Evolutionary conservation across 2,797 vertebrate genomes (phyloP).

Genomic region (Sparus aurata): DNA sequence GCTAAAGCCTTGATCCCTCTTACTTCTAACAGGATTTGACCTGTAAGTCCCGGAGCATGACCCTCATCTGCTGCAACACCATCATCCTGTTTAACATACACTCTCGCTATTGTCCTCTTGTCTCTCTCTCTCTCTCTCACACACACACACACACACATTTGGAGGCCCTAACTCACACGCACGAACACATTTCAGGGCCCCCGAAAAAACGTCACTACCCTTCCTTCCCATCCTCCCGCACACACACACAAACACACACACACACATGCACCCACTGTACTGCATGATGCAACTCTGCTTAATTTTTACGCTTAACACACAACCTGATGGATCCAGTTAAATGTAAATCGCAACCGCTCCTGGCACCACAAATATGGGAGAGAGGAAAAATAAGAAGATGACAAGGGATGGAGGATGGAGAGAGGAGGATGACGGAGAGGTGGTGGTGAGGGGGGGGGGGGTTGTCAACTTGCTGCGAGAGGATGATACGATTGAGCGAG

Average conservation of each 20-base stretch:
- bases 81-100: slow-evolving; percentile 81
- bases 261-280: slow-evolving; percentile 24
- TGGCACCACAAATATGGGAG: slow-evolving; percentile 29
- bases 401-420: slow-evolving; percentile 46
- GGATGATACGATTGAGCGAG: slow-evolving; percentile 73
- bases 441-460: not conserved
- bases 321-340: slow-evolving; percentile 65
- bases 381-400: slow-evolving; percentile 40
- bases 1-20: slow-evolving; percentile 83
- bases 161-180: slow-evolving; percentile 17
- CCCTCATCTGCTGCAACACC: slow-evolving; percentile 78
- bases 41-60: slow-evolving; percentile 83
- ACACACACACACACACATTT: slow-evolving; percentile 17
- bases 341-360: slow-evolving; percentile 54
- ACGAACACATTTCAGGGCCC: slow-evolving; percentile 35
- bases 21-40: slow-evolving; percentile 87
- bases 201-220: slow-evolving; percentile 28
- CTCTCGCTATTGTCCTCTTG: slow-evolving; percentile 72
- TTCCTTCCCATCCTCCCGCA: slow-evolving; percentile 19
- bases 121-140: too few relatives aligned
- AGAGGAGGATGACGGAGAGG: slow-evolving; percentile 30
- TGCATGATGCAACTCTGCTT: slow-evolving; percentile 65
- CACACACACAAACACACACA: slow-evolving; percentile 26
- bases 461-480: slow-evolving; percentile 46
- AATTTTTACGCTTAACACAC: slow-evolving; percentile 60